Base-by-base conservation (phyloP, 2,888 invertebrate species). In the Imbricaverruca yamaguchii region DNA sequence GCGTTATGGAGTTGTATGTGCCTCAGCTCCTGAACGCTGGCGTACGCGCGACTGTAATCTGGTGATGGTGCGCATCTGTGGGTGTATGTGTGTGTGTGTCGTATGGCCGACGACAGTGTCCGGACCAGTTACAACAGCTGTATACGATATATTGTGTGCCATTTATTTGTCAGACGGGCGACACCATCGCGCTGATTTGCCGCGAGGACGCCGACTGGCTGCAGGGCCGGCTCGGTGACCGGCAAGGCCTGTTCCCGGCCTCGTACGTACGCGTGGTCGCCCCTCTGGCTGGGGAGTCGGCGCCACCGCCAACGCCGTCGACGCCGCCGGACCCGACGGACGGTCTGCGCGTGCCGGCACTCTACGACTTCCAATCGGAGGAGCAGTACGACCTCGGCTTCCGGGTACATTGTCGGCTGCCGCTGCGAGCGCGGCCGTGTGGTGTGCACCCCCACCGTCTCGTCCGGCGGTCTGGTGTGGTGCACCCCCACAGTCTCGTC, bases 381-480 rank as follows among this genome's bases (percentile, higher is more conserved):
- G 74, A 74, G 74, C 53, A 18, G 74, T 21, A 74, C 55, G 74
- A 74, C 21, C 74, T 74, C 10, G 74, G 74, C 1, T 74, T 74
- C 11, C 18, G 55, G 74, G 74, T 74, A 55, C 7, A 55, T 39
- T 39, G 39, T 39, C 39, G 39, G 39, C 2, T 39, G 39, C 39
- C 39, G 39, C 39, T 39, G 39, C 39, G 39, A 39, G 39, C 39
- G 39, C 39, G 39, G 39, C 39, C 39, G 39, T 39, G 39, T 39
- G 39, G 39, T 39, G 39, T 39, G 39, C 39, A n/a, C n/a, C n/a
- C n/a, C n/a, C n/a, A 39, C 39, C 1, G 39, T 39, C 39, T 39
- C 4, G 39, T 39, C 39, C 39, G 39, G 39, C 39, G 39, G 39
- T 39, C 39, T 39, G 39, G 39, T 39, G 39, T 39, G 39, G 39